Base-by-base conservation (phyloP, 2,113 vertebrate genomes). In the Corydoras maculifer region DNA sequence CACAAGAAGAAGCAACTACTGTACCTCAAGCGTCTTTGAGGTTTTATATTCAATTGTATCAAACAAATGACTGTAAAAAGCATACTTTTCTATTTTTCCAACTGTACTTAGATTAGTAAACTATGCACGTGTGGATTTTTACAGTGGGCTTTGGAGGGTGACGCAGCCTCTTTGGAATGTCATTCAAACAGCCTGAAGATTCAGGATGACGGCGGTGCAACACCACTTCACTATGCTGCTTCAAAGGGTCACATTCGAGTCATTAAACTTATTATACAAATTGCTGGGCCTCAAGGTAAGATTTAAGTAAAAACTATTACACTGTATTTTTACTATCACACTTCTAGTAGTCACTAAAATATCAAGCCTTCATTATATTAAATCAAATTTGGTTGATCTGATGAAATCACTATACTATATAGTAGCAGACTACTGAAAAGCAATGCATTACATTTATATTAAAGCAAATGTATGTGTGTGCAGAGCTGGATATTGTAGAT, bases 401-500 rank as follows among this genome's bases (percentile, higher is more conserved):
- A 25, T 25, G 18, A 25, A 25, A 25, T 25, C 18, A 25, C 18
- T 25, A 25, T 25, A 25, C 18, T 25, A 25, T 25, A 25, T 25
- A 25, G 18, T 25, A 43, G 35, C 35, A 43, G 35, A 43, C 35
- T 43, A 43, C 35, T 43, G 7, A 43, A 43, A 8, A 43, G 35
- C 35, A 43, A 43, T 43, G 35, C 7, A 43, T 5, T 43, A 43
- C 35, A 43, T 43, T 43, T 43, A 43, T 43, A 43, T 43, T 43
- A 43, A n/a, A 7, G 12, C 54, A 7, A 53, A n/a, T 65, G 43
- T 58, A 43, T 49, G n/a, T 58, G 35, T 57, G 29, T 75, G 30
- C 74, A 94, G 93, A 64, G 31, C 65, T 94, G 71, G 92, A 92
- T 74, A 65, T 75, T 35, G 80, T 77, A 79, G 92, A 94, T 70